phyloP scores from a whole-genome alignment of 2,888 invertebrate species.

The Mylabris sibirica region DNA sequence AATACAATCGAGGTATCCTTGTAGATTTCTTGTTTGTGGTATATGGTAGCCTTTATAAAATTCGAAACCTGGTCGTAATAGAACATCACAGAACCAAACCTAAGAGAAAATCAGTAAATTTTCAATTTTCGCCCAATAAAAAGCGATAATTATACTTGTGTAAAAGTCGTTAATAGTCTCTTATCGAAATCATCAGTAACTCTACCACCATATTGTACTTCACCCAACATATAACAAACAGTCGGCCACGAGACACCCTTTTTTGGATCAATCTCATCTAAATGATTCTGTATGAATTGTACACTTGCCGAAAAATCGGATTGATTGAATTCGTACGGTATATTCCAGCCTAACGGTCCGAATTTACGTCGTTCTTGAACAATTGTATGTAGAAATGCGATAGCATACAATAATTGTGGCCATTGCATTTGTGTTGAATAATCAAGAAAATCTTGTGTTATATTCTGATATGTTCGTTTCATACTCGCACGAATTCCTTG shows the following conservation, averaged over 20 bases:
- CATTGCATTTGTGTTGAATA: constrained; percentile 91
- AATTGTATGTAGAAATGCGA: constrained; percentile 94
- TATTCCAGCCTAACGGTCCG: constrained; percentile 92
- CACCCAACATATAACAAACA: constrained; percentile 96
- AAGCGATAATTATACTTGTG: constrained; percentile 66
- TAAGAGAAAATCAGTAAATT: too few relatives aligned
- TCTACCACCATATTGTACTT: constrained; percentile 82
- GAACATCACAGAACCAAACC: constrained; percentile 91
- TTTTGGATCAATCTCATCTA: constrained; percentile 96
- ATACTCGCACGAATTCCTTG: constrained; percentile 95
- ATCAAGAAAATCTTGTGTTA: constrained; percentile 91
- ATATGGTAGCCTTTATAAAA: constrained; percentile 94
- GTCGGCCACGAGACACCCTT: constrained; percentile 98
- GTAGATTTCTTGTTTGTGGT: constrained; percentile 81
- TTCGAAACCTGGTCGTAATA: constrained; percentile 87
- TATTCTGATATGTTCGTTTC: constrained; percentile 89
- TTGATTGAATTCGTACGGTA: constrained; percentile 97
- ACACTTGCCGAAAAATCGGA: constrained; percentile 95
- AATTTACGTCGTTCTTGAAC: constrained; percentile 95
- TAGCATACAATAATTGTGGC: constrained; percentile 92
- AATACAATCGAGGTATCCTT: constrained; percentile 86
- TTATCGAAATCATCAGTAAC: constrained; percentile 98
- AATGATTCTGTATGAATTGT: constrained; percentile 94
- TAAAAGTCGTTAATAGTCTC: constrained; percentile 89
- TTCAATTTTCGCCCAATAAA: too few relatives aligned